These are phyloP conservation scores for Formica aserva DNA, from an alignment of 2,888 invertebrate genomes.

Conservation along the genomic window DNA sequence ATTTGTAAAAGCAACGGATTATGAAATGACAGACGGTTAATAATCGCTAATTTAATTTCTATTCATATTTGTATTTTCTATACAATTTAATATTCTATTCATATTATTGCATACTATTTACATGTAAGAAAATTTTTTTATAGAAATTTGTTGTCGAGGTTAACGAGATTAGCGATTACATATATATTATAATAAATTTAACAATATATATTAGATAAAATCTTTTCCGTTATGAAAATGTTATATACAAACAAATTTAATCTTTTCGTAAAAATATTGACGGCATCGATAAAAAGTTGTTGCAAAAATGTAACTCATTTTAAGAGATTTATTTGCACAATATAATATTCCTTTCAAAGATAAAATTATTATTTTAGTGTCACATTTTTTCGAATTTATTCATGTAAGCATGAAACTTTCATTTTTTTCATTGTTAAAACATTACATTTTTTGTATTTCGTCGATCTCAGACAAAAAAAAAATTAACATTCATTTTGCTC, in stretches of 20 bases:
- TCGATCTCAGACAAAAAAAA: not conserved
- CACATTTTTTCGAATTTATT: not conserved
- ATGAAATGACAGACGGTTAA: not conserved
- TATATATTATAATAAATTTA: not conserved
- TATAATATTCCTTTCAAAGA: not conserved
- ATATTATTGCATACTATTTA: not conserved
- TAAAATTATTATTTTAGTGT: no score
- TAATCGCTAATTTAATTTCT: constrained; percentile 3
- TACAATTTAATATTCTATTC: not conserved
- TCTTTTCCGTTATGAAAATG: not conserved
- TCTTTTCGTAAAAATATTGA: not conserved
- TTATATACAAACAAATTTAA: not conserved
- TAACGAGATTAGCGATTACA: not conserved
- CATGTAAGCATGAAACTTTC: not conserved
- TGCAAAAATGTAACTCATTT: not conserved
- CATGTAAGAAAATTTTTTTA: constrained; percentile 4
- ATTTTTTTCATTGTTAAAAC: not conserved
- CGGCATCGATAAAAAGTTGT: not conserved
- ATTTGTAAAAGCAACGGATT: not conserved
- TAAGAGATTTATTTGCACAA: not conserved
- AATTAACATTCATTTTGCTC: not conserved
- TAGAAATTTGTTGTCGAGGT: constrained; percentile 9
- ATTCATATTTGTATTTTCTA: not conserved
- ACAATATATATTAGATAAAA: constrained; percentile 4
- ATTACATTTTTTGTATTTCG: not conserved